A percentile compares a stretch with the other conserved stretches of the same genome.
These are phyloP conservation scores for Penelope pileata DNA, from an alignment of 2,113 vertebrate genomes.

Conservation along the genomic window DNA sequence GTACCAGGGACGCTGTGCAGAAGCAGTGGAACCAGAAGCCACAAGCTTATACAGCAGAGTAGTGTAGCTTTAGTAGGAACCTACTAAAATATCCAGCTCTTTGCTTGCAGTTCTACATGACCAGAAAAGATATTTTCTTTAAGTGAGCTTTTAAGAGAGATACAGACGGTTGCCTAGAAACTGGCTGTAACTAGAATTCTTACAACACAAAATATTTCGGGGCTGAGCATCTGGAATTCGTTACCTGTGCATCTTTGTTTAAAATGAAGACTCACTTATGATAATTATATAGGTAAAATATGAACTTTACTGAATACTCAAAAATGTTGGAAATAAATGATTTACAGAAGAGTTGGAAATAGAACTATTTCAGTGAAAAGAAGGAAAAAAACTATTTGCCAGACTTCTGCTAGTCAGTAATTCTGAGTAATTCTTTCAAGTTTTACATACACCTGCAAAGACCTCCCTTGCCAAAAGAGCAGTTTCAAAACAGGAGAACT, in stretches of 20 bases:
- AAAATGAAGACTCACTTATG: background rate
- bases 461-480: background rate
- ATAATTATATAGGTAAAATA: background rate
- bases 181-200: background rate
- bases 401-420: background rate
- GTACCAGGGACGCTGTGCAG: slow-evolving; percentile 46
- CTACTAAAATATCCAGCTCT: slow-evolving; percentile 39
- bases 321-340: background rate
- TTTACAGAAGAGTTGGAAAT: background rate
- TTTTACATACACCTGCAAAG: background rate
- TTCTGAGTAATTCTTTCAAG: background rate
- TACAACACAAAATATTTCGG: background rate
- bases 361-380: background rate
- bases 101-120: slow-evolving; percentile 62
- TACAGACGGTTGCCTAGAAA: background rate
- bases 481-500: background rate
- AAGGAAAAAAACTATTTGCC: background rate
- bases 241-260: background rate
- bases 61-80: slow-evolving; percentile 31
- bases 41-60: slow-evolving; percentile 50
- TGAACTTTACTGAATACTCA: background rate
- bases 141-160: background rate
- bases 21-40: slow-evolving; percentile 76
- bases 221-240: background rate
- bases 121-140: background rate